Conservation (phyloP, 2,113 vertebrate genomes). For the Oreochromis spilurus region DNA sequence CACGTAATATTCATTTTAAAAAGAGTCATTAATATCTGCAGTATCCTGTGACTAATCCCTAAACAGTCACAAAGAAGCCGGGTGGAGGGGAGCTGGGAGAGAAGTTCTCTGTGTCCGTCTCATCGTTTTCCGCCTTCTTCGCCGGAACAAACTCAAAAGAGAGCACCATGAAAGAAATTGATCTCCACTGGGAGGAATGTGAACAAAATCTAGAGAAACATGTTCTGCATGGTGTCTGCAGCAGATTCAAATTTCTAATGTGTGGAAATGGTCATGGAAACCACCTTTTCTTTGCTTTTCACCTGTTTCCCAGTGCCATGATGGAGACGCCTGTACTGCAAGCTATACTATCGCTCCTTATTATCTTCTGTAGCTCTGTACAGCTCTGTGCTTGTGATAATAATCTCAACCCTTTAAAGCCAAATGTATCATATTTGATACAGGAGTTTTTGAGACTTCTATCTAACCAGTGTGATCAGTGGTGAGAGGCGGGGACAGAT, state of each 20-base stretch:
- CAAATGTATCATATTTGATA: not conserved
- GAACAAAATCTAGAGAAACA: slow-evolving; percentile 2
- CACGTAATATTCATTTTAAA: slow-evolving; percentile 62
- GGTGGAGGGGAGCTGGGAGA: slow-evolving; percentile 6
- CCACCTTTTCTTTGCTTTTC: not conserved
- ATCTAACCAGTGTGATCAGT: not conserved
- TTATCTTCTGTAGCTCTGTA: not conserved
- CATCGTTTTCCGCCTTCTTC: slow-evolving; percentile 1
- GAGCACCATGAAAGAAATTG: slow-evolving; percentile 18
- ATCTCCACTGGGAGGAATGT: slow-evolving; percentile 20
- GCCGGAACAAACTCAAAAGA: slow-evolving; percentile 10
- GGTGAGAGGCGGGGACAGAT: not conserved
- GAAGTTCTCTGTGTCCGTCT: not conserved
- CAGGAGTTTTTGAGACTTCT: not conserved
- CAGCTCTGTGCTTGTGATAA: not conserved
- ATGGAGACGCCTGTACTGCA: not conserved
- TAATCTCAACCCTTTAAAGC: not conserved
- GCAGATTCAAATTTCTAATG: not conserved
- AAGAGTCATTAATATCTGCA: slow-evolving; percentile 58
- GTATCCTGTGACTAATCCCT: slow-evolving; percentile 70
- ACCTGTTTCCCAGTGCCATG: not conserved
- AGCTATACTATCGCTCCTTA: not conserved
- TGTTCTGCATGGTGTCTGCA: not conserved
- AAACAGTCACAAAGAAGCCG: slow-evolving; percentile 48
- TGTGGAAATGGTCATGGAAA: not conserved